These are phyloP conservation scores for Polyploca ridens DNA, from an alignment of 2,888 invertebrate species.

Conservation along the genomic window DNA sequence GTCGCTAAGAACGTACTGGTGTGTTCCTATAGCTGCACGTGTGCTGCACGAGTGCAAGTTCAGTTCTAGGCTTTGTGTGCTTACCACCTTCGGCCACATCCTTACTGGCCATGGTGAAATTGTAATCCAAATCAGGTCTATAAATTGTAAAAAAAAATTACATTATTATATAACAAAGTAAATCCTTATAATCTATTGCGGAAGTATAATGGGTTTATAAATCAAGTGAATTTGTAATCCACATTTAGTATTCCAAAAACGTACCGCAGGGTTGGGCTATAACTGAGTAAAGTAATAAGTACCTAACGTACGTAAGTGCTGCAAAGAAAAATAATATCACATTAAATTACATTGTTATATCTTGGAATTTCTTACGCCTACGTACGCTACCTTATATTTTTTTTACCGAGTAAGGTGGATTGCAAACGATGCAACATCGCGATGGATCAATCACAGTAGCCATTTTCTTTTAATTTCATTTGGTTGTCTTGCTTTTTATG, in stretches of 20 bases:
- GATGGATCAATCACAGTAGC: background rate
- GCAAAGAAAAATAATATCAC: slow-evolving; percentile 28
- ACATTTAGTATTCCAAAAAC: slow-evolving; percentile 29
- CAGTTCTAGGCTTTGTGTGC: background rate
- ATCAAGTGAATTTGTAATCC: slow-evolving; percentile 20
- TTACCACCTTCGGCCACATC: background rate
- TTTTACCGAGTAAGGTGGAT: slow-evolving; percentile 21
- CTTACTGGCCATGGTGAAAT: too few relatives aligned
- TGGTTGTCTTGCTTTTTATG: background rate
- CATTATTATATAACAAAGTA: background rate
- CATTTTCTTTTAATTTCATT: background rate
- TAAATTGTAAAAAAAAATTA: background rate
- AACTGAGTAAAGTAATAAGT: slow-evolving; percentile 29
- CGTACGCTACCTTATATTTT: slow-evolving; percentile 23
- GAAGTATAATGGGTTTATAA: slow-evolving; percentile 10
- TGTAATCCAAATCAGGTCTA: too few relatives aligned
- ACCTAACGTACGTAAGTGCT: slow-evolving; percentile 8
- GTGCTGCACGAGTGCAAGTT: too few relatives aligned
- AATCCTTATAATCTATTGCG: slow-evolving; percentile 7
- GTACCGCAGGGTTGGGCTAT: slow-evolving; percentile 23
- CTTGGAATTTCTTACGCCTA: slow-evolving; percentile 17
- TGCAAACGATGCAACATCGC: slow-evolving; percentile 3
- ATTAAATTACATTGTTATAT: slow-evolving; percentile 16
- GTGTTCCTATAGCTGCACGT: too few relatives aligned
- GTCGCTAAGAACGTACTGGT: too few relatives aligned